Conservation (phyloP, 2,888 invertebrate genomes). For the Minunthozetes semirufus region DNA sequence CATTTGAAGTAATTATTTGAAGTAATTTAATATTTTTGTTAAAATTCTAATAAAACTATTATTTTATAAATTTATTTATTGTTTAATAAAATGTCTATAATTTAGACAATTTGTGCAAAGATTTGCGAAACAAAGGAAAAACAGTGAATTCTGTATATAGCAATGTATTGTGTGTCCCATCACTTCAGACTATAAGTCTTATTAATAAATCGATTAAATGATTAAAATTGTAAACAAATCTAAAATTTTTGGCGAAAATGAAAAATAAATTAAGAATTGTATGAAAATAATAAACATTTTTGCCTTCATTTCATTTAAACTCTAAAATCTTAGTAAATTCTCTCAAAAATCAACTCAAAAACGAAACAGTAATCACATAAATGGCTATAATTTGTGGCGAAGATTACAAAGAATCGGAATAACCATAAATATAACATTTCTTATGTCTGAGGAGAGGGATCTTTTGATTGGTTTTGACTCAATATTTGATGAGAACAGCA, state of each 20-base stretch:
- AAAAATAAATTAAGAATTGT: background rate
- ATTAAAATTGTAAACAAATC: background rate
- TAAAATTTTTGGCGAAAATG: background rate
- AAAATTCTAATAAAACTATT: too few species aligned
- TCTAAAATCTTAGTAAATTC: too few species aligned
- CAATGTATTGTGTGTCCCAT: too few species aligned
- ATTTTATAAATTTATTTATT: too few species aligned
- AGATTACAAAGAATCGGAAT: background rate
- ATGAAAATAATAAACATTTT: background rate
- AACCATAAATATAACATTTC: background rate
- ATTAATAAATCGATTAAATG: background rate
- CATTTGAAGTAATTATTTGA: too few species aligned
- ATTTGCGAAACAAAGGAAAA: too few species aligned
- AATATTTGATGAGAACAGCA: background rate
- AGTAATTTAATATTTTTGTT: too few species aligned
- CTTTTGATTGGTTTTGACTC: background rate
- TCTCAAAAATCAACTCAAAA: background rate
- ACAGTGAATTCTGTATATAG: too few species aligned
- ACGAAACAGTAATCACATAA: background rate
- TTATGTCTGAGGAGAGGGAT: background rate
- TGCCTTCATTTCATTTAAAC: too few species aligned
- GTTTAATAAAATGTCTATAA: too few species aligned
- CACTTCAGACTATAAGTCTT: background rate
- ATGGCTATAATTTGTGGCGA: background rate
- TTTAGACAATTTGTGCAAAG: too few species aligned